Evolutionary conservation across 2,113 vertebrate genomes (phyloP).

Genomic region (Psephotus haematonotus): DNA sequence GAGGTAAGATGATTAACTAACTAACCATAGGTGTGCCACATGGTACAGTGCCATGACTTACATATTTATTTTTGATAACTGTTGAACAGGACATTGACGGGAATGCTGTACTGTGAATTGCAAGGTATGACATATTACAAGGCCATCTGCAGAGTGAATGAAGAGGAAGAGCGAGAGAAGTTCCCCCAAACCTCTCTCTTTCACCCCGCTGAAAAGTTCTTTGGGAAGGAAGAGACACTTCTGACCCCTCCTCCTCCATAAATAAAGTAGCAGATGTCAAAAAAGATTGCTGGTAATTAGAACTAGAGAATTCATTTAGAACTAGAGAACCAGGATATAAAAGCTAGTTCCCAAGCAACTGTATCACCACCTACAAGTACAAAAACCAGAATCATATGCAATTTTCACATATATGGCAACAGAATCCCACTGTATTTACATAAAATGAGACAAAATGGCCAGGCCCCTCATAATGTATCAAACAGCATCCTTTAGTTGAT

Average conservation of each 20-base stretch:
- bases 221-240: neutral
- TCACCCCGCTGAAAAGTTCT: neutral
- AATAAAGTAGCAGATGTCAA: neutral
- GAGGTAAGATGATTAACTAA: neutral
- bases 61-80: neutral
- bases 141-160: neutral
- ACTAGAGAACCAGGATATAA: neutral
- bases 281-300: neutral
- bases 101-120: neutral
- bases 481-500: neutral
- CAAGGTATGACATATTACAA: neutral
- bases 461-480: neutral
- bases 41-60: neutral
- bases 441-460: neutral
- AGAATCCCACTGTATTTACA: neutral
- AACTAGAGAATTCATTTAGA: neutral
- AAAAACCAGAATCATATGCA: neutral
- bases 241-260: neutral
- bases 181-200: neutral
- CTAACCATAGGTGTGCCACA: neutral
- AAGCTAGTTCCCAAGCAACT: neutral
- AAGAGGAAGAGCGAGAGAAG: neutral
- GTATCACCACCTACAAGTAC: neutral
- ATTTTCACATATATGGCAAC: neutral
- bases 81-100: neutral